phyloP scores from a whole-genome alignment of 2,797 vertebrate genomes.

The Kryptopterus vitreolus region DNA sequence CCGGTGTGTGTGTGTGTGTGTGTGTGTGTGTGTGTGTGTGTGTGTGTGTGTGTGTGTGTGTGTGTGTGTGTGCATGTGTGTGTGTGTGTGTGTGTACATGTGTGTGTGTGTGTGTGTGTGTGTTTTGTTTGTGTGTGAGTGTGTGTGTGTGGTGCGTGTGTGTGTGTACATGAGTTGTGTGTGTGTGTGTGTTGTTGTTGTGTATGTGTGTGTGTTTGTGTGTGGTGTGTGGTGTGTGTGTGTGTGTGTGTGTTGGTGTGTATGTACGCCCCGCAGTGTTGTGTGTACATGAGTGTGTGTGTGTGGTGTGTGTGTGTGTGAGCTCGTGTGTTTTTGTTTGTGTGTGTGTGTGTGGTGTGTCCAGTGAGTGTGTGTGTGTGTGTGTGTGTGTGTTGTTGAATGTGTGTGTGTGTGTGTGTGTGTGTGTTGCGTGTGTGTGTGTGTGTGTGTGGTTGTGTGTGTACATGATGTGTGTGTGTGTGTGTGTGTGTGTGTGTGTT shows the following conservation, averaged over 20 bases:
- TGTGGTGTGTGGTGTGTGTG: slow-evolving; percentile 43
- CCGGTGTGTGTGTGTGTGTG: slow-evolving; percentile 64
- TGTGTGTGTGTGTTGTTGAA: too few relatives aligned
- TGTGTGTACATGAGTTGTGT: slow-evolving; percentile 47
- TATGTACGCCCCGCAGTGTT: too few relatives aligned
- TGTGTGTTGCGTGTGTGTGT: background rate
- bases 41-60: background rate
- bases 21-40: slow-evolving; percentile 64
- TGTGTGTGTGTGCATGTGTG: slow-evolving; percentile 77
- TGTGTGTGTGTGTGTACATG: background rate
- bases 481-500: background rate
- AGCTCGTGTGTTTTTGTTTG: too few relatives aligned
- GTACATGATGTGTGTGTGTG: background rate
- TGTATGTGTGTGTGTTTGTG: too few relatives aligned
- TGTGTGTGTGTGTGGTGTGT: slow-evolving; percentile 48
- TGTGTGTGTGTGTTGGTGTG: background rate
- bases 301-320: background rate
- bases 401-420: slow-evolving; percentile 38
- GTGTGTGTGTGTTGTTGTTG: background rate
- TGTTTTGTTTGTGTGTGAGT: slow-evolving; percentile 46
- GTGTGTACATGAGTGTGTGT: too few relatives aligned
- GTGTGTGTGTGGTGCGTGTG: background rate
- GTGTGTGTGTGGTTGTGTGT: slow-evolving; percentile 49
- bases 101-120: background rate
- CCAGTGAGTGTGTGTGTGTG: background rate